Conservation (phyloP, 2,113 vertebrate species). For the Ceyx melanurus region DNA sequence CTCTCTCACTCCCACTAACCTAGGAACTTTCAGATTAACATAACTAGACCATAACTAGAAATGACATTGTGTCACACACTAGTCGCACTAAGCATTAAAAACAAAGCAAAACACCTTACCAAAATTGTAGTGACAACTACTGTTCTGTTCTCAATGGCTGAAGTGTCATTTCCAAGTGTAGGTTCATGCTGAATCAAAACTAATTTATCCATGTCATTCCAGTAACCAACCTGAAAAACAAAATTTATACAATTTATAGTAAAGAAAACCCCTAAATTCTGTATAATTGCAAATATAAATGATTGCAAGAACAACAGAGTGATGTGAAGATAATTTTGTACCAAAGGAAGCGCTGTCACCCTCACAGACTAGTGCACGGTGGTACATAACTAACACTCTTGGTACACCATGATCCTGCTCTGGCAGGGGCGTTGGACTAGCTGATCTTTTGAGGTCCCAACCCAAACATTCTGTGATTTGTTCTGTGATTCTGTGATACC, state of each 20-base stretch:
- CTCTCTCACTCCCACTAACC: background rate
- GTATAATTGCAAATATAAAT: background rate
- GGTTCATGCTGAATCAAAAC: slow-evolving; percentile 94
- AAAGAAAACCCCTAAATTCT: background rate
- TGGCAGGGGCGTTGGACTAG: too few species aligned
- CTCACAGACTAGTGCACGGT: fast-evolving
- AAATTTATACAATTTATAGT: background rate
- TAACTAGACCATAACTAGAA: slow-evolving; percentile 33
- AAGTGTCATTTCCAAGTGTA: slow-evolving; percentile 88
- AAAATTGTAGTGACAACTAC: slow-evolving; percentile 97
- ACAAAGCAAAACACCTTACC: slow-evolving; percentile 82
- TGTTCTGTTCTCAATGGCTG: slow-evolving; percentile 91
- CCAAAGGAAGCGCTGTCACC: background rate
- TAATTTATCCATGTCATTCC: slow-evolving; percentile 97
- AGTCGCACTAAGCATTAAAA: slow-evolving; percentile 20
- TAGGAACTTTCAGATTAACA: background rate
- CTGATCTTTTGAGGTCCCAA: too few species aligned
- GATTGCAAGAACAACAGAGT: background rate
- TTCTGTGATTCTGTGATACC: background rate
- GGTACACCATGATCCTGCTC: background rate
- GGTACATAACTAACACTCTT: background rate
- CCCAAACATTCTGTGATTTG: too few species aligned
- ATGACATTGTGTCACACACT: background rate
- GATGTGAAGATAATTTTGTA: background rate
- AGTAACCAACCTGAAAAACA: slow-evolving; percentile 91